Base-by-base conservation (phyloP, 1,140 invertebrate species). In the Plodia interpunctella region DNA sequence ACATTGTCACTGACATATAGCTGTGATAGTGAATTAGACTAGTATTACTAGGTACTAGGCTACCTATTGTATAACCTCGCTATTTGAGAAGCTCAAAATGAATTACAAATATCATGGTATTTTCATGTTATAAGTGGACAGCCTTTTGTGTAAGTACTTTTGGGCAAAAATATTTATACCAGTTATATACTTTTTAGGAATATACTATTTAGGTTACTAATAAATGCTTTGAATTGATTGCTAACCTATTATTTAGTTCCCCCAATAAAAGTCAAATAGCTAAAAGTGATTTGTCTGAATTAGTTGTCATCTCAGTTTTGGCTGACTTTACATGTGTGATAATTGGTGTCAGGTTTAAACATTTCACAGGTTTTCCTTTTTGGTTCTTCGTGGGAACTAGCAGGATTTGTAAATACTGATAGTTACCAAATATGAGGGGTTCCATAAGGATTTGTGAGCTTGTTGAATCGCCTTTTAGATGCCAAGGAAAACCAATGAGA, bases 1-100 rank as follows among this genome's bases (percentile, higher is more conserved):
- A 93, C 97, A 98, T 88, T 98, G 97, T 91, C 97, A 98, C 92
- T 98, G 84, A 90, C 70, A 75, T 58, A 66, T 28, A 60, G 50
- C 63, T 18, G 49, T 53, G 49, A 10, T 51, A 44, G 35, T 62
- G 28, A 61, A 55, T 69, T 65, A 69, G 44, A 65, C 60, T 73
- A 81, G 78, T 80, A 83, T 85, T 83, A 80, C 70, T 78, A 66
- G 70, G 72, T 70, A 65, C 63, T 25, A 25, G 21, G 21, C 21
- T 25, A 65, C 63, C 60, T 67, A 59, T 65, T 65, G 72, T 74
- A 64, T 72, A 81, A 74, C 76, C 80, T 82, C 62, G 69, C 72
- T 67, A 65, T 61, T 66, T 80, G 62, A 66, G 49, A 68, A 78
- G 79, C 70, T 71, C 70, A 76, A 83, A 73, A 74, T 70, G 55